Conservation (phyloP, 2,113 vertebrate species). For the Sceloporus undulatus region DNA sequence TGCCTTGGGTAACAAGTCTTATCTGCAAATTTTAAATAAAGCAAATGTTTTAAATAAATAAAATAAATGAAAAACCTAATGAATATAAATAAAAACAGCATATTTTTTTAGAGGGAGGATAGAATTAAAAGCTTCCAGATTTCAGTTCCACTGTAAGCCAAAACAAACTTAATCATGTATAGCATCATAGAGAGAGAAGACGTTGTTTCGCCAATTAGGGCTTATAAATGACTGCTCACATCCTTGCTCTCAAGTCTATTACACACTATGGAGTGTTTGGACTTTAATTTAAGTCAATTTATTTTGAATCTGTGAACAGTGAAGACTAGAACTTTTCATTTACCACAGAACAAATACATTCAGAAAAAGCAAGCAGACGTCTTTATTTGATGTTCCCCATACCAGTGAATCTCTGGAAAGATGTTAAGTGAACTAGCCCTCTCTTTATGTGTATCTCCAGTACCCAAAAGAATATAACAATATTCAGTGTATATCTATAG, state of each 20-base stretch:
- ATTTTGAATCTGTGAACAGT: not conserved
- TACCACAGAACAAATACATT: slow-evolving; percentile 1
- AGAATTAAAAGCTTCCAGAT: not conserved
- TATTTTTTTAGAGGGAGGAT: not conserved
- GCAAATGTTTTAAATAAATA: slow-evolving; percentile 10
- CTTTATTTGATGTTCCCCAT: not conserved
- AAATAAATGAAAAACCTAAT: slow-evolving; percentile 16
- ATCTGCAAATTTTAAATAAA: not conserved
- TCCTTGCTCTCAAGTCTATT: not conserved
- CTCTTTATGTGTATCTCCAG: not conserved
- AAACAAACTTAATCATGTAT: slow-evolving; percentile 13
- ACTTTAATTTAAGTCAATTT: slow-evolving; percentile 29
- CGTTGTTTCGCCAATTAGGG: slow-evolving; percentile 23
- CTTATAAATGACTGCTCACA: slow-evolving; percentile 28
- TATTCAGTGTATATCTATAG: not conserved
- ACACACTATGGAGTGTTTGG: not conserved
- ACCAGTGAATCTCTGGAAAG: not conserved
- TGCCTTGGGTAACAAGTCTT: not conserved
- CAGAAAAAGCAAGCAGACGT: not conserved
- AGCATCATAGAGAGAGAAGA: slow-evolving; percentile 6
- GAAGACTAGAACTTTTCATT: not conserved
- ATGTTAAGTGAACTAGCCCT: not conserved
- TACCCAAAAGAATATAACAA: not conserved
- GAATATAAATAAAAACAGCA: not conserved
- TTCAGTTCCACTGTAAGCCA: slow-evolving; percentile 1